Percentiles rank a stretch among this genome's conserved stretches.
Evolutionary conservation across 2,888 invertebrate genomes (phyloP).

Genomic region (Pammene aurita): DNA sequence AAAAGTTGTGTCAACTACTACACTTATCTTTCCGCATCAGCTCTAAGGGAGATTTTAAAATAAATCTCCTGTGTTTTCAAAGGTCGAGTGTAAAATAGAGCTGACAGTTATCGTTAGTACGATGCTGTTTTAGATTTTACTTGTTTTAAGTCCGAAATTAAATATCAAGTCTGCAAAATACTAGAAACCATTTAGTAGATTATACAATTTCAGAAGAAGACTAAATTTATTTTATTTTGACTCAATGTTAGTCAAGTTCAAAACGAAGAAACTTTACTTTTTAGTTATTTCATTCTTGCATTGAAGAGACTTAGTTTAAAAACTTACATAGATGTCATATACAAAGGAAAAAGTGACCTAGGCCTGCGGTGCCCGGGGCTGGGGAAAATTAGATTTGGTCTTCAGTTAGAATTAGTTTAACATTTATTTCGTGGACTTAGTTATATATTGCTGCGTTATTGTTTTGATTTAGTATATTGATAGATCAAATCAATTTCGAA

Average conservation of each 20-base stretch:
- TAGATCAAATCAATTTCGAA: neutral
- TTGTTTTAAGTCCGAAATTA: conserved; percentile 25
- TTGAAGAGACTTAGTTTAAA: neutral
- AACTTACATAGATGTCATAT: too few species aligned
- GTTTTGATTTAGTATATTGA: conserved; percentile 10
- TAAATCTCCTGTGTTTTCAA: neutral
- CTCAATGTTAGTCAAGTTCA: conserved; percentile 11
- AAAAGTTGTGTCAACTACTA: too few species aligned
- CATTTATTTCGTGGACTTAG: neutral
- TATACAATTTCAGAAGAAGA: neutral
- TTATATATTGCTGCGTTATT: conserved; percentile 1
- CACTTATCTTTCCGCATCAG: too few species aligned
- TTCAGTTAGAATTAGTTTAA: neutral
- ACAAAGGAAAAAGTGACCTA: too few species aligned
- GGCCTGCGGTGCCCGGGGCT: too few species aligned
- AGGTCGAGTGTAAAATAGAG: conserved; percentile 7
- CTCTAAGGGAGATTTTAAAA: neutral
- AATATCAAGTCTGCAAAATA: neutral
- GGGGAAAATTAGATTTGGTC: too few species aligned
- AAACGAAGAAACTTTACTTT: conserved; percentile 8
- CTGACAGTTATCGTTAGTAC: conserved; percentile 21
- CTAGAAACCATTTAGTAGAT: neutral
- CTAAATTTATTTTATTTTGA: neutral
- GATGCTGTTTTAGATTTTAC: conserved; percentile 20
- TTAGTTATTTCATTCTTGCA: conserved; percentile 1